Evolutionary conservation across 2,113 vertebrate species (phyloP).

Genomic region (Cynopterus brachyotis): DNA sequence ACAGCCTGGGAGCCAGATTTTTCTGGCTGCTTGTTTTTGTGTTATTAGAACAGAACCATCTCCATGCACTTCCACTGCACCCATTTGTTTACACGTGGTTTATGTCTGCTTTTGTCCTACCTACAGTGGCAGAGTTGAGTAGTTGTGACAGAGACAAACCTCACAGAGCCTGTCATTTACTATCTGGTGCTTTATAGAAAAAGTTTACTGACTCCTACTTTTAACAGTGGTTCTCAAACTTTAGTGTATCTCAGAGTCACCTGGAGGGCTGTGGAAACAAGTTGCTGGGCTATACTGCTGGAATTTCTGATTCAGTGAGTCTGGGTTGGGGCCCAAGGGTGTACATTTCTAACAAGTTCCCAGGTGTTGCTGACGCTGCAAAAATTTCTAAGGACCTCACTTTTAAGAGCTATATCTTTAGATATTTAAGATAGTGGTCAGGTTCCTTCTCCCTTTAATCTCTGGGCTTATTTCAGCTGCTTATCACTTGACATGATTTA

Average conservation of each 20-base stretch:
- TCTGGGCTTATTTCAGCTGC: neutral
- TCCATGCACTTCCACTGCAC: neutral
- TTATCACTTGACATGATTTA: neutral
- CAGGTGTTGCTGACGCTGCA: neutral
- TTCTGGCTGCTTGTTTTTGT: neutral
- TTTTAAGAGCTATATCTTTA: neutral
- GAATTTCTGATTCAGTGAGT: neutral
- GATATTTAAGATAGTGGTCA: neutral
- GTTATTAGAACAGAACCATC: neutral
- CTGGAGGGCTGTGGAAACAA: neutral
- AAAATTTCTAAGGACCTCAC: neutral
- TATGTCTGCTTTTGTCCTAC: neutral
- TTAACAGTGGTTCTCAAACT: neutral
- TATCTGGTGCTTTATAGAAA: neutral
- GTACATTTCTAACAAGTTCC: constrained; percentile 10
- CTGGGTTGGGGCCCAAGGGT: neutral
- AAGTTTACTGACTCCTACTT: neutral
- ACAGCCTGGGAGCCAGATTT: neutral
- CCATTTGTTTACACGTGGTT: neutral
- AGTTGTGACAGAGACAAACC: neutral
- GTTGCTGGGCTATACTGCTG: neutral
- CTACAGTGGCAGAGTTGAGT: neutral
- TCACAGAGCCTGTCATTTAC: constrained; percentile 8
- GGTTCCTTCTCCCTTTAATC: neutral
- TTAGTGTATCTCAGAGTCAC: neutral